These are phyloP conservation scores for Bergia sp. DNA, from an alignment of 92 coral and sea anemone genomes.

Conservation along the genomic window DNA sequence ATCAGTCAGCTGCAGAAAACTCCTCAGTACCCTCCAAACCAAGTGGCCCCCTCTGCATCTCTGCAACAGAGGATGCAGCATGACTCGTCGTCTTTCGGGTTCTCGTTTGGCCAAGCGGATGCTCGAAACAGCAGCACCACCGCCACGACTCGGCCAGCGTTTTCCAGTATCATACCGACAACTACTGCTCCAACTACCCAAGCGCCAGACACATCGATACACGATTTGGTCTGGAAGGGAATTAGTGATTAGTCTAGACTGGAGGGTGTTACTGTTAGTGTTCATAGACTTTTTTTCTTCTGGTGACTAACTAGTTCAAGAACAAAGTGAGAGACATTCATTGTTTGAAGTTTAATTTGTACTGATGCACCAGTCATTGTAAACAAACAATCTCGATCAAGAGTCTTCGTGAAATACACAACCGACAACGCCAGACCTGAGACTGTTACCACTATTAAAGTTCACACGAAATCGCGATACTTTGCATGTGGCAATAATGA, in stretches of 20 bases:
- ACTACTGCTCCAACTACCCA: constrained; percentile 35
- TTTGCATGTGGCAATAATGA: constrained; percentile 39
- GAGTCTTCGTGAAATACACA: constrained; percentile 1
- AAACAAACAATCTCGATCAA: constrained; percentile 19
- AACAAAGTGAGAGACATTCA: constrained; percentile 22
- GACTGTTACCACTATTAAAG: background rate
- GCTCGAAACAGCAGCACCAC: constrained; percentile 35
- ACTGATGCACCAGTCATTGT: constrained; percentile 20
- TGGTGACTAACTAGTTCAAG: constrained; percentile 9
- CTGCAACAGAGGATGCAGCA: constrained; percentile 83
- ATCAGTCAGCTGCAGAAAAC: constrained; percentile 86
- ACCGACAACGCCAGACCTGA: background rate
- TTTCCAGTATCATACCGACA: constrained; percentile 33
- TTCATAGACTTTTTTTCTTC: background rate
- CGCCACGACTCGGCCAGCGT: constrained; percentile 13
- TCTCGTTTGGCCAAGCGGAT: constrained; percentile 75
- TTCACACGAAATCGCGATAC: constrained; percentile 36
- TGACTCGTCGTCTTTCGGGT: constrained; percentile 70
- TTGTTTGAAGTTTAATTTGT: constrained; percentile 23
- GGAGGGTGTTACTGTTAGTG: background rate
- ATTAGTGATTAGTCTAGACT: background rate
- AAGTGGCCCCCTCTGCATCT: constrained; percentile 88
- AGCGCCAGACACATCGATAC: constrained; percentile 33
- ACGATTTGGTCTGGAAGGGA: constrained; percentile 38
- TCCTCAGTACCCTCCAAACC: constrained; percentile 86